These are phyloP conservation scores for Pyrrhia umbra DNA, from an alignment of 2,888 invertebrate genomes.

Conservation along the genomic window DNA sequence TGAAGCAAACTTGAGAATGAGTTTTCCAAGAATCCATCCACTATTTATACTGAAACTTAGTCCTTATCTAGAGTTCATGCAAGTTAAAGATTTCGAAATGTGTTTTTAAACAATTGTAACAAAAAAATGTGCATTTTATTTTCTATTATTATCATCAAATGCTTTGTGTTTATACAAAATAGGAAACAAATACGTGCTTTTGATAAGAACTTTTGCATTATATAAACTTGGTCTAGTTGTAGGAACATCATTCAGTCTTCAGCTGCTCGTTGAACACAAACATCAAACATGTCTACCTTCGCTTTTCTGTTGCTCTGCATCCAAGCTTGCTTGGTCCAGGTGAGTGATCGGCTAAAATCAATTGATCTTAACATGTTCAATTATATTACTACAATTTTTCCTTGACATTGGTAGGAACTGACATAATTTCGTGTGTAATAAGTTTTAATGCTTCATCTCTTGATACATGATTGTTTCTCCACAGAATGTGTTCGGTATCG, in stretches of 20 bases:
- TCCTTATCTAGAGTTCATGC: constrained; percentile 23
- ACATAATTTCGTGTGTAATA: no score
- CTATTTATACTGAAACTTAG: constrained; percentile 34
- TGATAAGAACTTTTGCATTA: constrained; percentile 9
- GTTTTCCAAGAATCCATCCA: constrained; percentile 12
- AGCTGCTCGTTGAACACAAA: constrained; percentile 1
- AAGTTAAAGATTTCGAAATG: constrained; percentile 12
- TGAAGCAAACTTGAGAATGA: constrained; percentile 27
- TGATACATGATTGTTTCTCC: background rate
- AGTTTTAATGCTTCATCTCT: background rate
- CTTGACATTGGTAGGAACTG: no score
- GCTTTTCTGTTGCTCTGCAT: constrained; percentile 53
- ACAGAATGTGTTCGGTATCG: background rate
- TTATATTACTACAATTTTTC: no score
- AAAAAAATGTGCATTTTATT: constrained; percentile 10
- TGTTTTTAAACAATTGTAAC: background rate
- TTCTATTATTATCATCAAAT: no score
- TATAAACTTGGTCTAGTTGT: background rate
- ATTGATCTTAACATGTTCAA: no score
- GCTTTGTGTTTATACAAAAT: no score
- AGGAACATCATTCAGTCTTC: no score
- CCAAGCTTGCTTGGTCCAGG: constrained; percentile 59
- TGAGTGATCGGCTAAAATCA: background rate
- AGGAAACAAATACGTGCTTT: no score
- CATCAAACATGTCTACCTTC: constrained; percentile 41